Evolutionary conservation across 1,140 invertebrate species (phyloP).

Genomic region (Euura lappo): DNA sequence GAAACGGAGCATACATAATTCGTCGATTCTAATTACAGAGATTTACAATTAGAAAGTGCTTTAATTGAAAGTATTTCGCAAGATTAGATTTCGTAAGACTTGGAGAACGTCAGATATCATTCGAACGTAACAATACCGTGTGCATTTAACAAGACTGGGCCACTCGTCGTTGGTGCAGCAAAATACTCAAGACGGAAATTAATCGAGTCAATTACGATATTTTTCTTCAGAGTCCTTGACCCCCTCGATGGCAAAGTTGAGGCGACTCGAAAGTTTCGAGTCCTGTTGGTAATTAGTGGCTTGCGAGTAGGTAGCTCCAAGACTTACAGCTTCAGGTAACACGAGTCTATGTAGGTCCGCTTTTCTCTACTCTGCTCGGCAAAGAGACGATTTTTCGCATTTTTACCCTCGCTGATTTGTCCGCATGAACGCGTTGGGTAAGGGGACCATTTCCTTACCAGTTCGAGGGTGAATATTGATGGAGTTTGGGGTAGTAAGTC

Average conservation of each 20-base stretch:
- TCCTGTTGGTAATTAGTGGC: too few species aligned
- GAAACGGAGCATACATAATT: conserved; percentile 39
- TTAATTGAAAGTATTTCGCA: conserved; percentile 56
- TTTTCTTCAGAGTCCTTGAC: too few species aligned
- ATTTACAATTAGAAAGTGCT: conserved; percentile 55
- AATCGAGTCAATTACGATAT: too few species aligned
- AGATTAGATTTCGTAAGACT: conserved; percentile 27
- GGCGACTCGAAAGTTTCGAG: too few species aligned
- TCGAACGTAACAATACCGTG: not conserved
- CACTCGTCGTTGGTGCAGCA: too few species aligned
- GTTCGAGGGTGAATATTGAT: conserved; percentile 43
- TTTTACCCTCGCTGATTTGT: conserved; percentile 27
- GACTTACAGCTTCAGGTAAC: too few species aligned
- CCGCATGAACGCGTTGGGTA: conserved; percentile 39
- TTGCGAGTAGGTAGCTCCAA: too few species aligned
- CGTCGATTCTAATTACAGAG: conserved; percentile 51
- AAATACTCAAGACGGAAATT: too few species aligned
- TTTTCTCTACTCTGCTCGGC: not conserved
- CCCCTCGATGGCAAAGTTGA: too few species aligned
- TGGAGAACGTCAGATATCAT: not conserved
- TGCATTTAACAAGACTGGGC: too few species aligned
- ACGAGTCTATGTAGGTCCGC: too few species aligned
- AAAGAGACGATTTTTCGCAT: conserved; percentile 7
- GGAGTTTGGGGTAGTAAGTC: conserved; percentile 35
- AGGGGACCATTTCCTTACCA: conserved; percentile 22